Conservation (phyloP, 2,888 invertebrate genomes). For the Pandemis corylana region DNA sequence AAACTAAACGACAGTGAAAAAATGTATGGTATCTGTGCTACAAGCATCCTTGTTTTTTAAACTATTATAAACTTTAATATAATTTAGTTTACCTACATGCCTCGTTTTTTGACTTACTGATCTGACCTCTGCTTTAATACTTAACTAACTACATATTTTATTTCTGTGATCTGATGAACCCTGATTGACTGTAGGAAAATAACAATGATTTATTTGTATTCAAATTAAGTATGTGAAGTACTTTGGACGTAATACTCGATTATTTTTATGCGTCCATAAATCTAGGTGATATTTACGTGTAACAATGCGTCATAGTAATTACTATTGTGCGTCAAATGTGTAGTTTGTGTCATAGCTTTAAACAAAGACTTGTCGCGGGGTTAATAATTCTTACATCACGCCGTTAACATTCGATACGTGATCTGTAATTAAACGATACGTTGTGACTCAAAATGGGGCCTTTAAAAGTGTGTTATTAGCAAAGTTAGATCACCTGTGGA, state of each 20-base stretch:
- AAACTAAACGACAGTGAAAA: too few species aligned
- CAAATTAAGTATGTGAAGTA: neutral
- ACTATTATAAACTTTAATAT: too few species aligned
- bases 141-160: neutral
- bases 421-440: slow-evolving; percentile 65
- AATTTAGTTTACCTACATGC: too few species aligned
- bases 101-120: too few species aligned
- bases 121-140: too few species aligned
- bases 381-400: slow-evolving; percentile 74
- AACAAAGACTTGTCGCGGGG: slow-evolving; percentile 66
- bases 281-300: slow-evolving; percentile 12
- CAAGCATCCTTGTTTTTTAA: too few species aligned
- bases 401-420: slow-evolving; percentile 69
- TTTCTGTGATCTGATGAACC: neutral
- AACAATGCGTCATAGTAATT: slow-evolving; percentile 34
- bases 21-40: too few species aligned
- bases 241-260: neutral
- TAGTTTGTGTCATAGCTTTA: slow-evolving; percentile 44
- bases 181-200: neutral
- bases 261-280: slow-evolving; percentile 2
- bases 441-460: slow-evolving; percentile 40
- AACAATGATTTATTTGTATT: neutral
- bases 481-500: slow-evolving; percentile 30
- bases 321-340: slow-evolving; percentile 33
- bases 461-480: slow-evolving; percentile 35